A percentile compares a stretch with the other conserved stretches of the same genome.
phyloP scores from a whole-genome alignment of 2,797 vertebrate genomes.

The Mastacembelus armatus region DNA sequence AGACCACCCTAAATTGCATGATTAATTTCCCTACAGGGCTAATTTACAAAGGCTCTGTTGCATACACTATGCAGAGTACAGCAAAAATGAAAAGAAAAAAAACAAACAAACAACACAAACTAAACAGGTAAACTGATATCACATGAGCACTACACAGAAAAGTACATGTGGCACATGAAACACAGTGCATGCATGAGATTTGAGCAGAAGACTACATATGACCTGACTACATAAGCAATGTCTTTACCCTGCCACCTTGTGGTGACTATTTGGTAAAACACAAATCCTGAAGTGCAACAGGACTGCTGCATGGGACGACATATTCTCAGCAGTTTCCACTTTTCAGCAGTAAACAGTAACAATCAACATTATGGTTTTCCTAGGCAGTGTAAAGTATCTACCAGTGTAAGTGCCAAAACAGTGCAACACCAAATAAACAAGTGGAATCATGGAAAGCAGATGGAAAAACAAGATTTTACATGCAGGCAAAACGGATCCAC shows the following conservation, averaged over 20 bases:
- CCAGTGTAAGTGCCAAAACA: constrained; percentile 53
- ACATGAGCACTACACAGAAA: background rate
- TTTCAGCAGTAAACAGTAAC: background rate
- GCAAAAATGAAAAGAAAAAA: too few species aligned
- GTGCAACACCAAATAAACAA: constrained; percentile 56
- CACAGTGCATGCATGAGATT: background rate
- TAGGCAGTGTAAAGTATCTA: constrained; percentile 34
- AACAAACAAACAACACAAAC: background rate
- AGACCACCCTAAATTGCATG: constrained; percentile 1
- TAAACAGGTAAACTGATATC: background rate
- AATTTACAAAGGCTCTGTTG: background rate
- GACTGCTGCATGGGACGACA: constrained; percentile 1
- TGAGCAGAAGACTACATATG: background rate
- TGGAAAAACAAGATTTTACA: background rate
- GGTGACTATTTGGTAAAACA: constrained; percentile 31
- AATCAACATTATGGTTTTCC: constrained; percentile 2
- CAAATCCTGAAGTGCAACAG: constrained; percentile 3
- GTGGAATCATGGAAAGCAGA: constrained; percentile 11
- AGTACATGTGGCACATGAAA: constrained; percentile 25
- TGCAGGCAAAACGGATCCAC: background rate
- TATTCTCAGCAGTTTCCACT: constrained; percentile 50
- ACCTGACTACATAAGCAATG: constrained; percentile 6
- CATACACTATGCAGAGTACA: constrained; percentile 1
- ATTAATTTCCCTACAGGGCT: background rate
- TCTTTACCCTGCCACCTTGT: constrained; percentile 30